phyloP scores from a whole-genome alignment of 2,113 vertebrate species.

The Gila orcuttii region DNA sequence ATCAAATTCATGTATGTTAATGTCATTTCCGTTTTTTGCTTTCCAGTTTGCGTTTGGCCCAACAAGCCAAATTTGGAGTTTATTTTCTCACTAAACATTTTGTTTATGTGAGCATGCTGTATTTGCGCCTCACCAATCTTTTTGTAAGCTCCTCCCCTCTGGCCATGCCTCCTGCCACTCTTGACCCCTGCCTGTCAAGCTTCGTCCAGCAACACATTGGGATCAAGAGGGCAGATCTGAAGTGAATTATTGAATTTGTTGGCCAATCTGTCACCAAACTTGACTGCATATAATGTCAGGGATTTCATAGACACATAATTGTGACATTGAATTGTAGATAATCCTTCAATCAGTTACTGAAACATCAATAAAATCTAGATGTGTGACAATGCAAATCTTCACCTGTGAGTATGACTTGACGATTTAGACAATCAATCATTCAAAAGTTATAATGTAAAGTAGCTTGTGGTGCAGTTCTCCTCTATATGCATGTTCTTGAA shows the following conservation, averaged over 20 bases:
- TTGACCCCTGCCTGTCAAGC: conserved; percentile 18
- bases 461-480: conserved; percentile 27
- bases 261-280: conserved; percentile 11
- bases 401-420: background rate
- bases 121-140: conserved; percentile 97
- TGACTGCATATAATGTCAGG: background rate
- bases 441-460: conserved; percentile 9
- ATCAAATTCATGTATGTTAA: conserved; percentile 49
- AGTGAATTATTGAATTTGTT: conserved; percentile 4
- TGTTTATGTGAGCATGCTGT: conserved; percentile 88
- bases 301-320: background rate
- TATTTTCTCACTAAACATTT: conserved; percentile 65
- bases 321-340: background rate
- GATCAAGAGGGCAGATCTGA: conserved; percentile 19
- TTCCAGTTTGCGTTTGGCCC: conserved; percentile 45
- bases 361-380: background rate
- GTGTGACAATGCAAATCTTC: background rate
- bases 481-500: conserved; percentile 33
- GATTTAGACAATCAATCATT: background rate
- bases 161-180: conserved; percentile 70
- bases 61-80: conserved; percentile 44
- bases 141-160: conserved; percentile 80
- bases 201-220: conserved; percentile 2
- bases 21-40: conserved; percentile 37
- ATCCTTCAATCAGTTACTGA: conserved; percentile 10